Evolutionary conservation across 2,113 vertebrate species (phyloP).

Genomic region (Epinephelus moara): DNA sequence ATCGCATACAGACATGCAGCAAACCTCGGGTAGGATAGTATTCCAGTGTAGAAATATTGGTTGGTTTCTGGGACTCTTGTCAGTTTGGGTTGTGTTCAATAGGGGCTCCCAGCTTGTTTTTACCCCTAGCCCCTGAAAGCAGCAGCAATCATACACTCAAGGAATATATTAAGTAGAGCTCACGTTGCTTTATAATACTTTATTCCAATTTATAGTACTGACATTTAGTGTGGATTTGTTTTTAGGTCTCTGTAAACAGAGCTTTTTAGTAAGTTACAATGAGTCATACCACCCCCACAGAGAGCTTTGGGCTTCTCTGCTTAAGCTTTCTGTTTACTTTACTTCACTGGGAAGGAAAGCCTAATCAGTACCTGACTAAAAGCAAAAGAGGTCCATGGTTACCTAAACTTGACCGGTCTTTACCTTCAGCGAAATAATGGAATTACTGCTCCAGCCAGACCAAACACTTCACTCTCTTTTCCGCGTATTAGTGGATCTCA

Average conservation of each 20-base stretch:
- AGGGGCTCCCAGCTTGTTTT: neutral
- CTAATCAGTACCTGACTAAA: constrained; percentile 20
- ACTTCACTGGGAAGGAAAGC: constrained; percentile 23
- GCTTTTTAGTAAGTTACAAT: constrained; percentile 4
- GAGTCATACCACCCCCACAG: constrained; percentile 10
- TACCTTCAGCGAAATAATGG: constrained; percentile 42
- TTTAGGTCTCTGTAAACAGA: neutral
- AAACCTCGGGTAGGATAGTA: neutral
- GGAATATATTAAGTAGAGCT: neutral
- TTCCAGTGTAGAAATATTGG: neutral
- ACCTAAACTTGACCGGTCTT: constrained; percentile 23
- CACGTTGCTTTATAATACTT: neutral
- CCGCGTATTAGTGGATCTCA: constrained; percentile 36
- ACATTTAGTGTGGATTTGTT: neutral
- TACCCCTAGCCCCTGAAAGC: neutral
- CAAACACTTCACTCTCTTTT: constrained; percentile 48
- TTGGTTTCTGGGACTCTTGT: neutral
- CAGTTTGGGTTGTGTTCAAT: neutral
- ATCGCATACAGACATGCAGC: neutral
- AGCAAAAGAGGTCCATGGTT: neutral
- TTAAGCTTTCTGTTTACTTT: constrained; percentile 6
- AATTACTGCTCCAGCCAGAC: constrained; percentile 52
- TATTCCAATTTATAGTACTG: neutral
- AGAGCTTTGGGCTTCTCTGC: constrained; percentile 25
- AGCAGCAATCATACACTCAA: neutral